phyloP scores from a whole-genome alignment of 2,888 invertebrate species.

The Plebejus melissa region DNA sequence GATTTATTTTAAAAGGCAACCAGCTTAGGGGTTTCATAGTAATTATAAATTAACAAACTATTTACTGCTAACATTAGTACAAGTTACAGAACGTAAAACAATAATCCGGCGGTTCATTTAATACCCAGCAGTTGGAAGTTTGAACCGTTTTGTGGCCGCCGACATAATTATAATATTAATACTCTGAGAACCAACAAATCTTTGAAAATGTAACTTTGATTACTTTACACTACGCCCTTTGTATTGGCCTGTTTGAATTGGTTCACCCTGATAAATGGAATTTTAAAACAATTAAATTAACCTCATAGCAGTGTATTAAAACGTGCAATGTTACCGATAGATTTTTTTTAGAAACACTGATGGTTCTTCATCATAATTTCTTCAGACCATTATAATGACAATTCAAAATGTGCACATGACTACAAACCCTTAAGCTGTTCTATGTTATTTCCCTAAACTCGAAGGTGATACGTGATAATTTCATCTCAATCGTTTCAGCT shows the following conservation, averaged over 20 bases:
- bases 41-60: constrained; percentile 7
- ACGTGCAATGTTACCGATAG: too few species aligned
- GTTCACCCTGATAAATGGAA: background rate
- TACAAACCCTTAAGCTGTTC: too few species aligned
- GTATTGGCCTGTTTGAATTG: constrained; percentile 52
- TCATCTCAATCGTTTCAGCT: too few species aligned
- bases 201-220: constrained; percentile 73
- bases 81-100: constrained; percentile 16
- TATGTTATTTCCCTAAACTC: too few species aligned
- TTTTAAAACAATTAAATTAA: background rate
- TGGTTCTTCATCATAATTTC: too few species aligned
- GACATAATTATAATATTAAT: constrained; percentile 70
- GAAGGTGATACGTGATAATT: too few species aligned
- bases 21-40: background rate
- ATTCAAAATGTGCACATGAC: too few species aligned
- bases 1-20: background rate
- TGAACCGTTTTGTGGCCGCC: constrained; percentile 46
- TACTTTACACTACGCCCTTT: constrained; percentile 65
- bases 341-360: too few species aligned
- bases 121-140: constrained; percentile 27
- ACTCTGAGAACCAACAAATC: constrained; percentile 54
- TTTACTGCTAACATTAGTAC: background rate
- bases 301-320: background rate
- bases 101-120: constrained; percentile 25
- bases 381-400: too few species aligned